Evolutionary conservation across 1,140 invertebrate species (phyloP).

Genomic region (Triops cancriformis): DNA sequence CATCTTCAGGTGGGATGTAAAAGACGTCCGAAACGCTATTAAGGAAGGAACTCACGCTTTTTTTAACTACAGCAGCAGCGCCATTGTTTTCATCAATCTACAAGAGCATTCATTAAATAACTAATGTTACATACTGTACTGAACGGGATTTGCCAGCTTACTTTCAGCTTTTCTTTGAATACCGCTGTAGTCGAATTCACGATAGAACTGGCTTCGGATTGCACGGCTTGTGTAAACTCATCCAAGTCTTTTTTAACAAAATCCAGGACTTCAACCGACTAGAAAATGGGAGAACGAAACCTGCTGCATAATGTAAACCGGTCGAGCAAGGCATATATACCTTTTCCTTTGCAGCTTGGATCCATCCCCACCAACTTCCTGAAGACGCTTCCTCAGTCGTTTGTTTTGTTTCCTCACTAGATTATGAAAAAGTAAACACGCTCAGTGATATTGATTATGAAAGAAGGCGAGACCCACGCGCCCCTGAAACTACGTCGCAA

Average conservation of each 20-base stretch:
- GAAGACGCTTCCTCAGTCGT: neutral
- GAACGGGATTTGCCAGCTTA: conserved; percentile 35
- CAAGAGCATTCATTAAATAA: conserved; percentile 34
- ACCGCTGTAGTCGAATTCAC: conserved; percentile 51
- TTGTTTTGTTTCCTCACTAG: neutral
- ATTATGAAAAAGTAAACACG: neutral
- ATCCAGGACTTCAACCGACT: conserved; percentile 60
- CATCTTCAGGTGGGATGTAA: conserved; percentile 57
- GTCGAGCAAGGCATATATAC: conserved; percentile 51
- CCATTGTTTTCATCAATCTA: conserved; percentile 59
- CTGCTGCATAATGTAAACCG: conserved; percentile 39
- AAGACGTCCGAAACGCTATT: conserved; percentile 52
- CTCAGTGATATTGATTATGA: neutral
- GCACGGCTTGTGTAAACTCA: conserved; percentile 60
- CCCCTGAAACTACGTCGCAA: neutral
- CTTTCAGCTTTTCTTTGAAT: conserved; percentile 58
- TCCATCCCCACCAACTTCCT: conserved; percentile 46
- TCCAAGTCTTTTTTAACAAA: conserved; percentile 66
- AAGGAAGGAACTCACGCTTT: conserved; percentile 56
- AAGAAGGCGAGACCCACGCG: neutral
- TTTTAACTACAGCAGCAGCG: conserved; percentile 57
- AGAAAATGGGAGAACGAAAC: conserved; percentile 33
- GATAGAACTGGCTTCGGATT: conserved; percentile 56
- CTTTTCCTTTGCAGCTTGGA: conserved; percentile 57
- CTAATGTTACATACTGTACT: conserved; percentile 1